phyloP scores from a whole-genome alignment of 1,140 invertebrate species.

The Aricia agestis region DNA sequence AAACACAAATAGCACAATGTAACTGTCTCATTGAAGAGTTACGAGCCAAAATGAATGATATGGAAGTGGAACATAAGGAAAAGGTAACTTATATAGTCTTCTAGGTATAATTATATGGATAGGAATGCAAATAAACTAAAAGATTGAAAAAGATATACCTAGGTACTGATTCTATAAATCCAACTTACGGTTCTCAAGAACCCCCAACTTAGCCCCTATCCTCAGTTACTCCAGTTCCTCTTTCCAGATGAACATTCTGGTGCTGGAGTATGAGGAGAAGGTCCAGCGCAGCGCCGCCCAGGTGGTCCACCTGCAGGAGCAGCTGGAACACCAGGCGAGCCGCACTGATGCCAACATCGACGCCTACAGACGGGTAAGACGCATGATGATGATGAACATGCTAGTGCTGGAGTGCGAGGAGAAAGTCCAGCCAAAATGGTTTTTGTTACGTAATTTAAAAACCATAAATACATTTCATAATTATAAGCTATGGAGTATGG shows the following conservation, averaged over 20 bases:
- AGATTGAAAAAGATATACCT: too few relatives aligned
- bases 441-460: too few relatives aligned
- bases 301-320: slow-evolving; percentile 51
- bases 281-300: slow-evolving; percentile 56
- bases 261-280: slow-evolving; percentile 72
- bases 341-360: slow-evolving; percentile 58
- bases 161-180: too few relatives aligned
- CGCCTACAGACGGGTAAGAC: slow-evolving; percentile 52
- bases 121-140: too few relatives aligned
- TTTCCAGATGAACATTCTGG: slow-evolving; percentile 54
- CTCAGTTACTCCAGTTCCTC: neutral
- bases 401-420: slow-evolving; percentile 71
- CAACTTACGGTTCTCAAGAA: too few relatives aligned
- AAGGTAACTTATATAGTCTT: slow-evolving; percentile 38
- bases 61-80: slow-evolving; percentile 49
- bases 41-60: slow-evolving; percentile 48
- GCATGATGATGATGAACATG: slow-evolving; percentile 46
- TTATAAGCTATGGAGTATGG: slow-evolving; percentile 21
- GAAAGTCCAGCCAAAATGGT: slow-evolving; percentile 62
- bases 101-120: too few relatives aligned
- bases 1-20: slow-evolving; percentile 55
- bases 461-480: too few relatives aligned
- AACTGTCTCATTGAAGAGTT: slow-evolving; percentile 58
- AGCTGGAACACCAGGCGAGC: slow-evolving; percentile 45
- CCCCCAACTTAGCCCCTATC: too few relatives aligned